Percentiles rank a stretch among this genome's conserved stretches.
Evolutionary conservation across 2,797 vertebrate species (phyloP).

Genomic region (Diglossa cyanea): DNA sequence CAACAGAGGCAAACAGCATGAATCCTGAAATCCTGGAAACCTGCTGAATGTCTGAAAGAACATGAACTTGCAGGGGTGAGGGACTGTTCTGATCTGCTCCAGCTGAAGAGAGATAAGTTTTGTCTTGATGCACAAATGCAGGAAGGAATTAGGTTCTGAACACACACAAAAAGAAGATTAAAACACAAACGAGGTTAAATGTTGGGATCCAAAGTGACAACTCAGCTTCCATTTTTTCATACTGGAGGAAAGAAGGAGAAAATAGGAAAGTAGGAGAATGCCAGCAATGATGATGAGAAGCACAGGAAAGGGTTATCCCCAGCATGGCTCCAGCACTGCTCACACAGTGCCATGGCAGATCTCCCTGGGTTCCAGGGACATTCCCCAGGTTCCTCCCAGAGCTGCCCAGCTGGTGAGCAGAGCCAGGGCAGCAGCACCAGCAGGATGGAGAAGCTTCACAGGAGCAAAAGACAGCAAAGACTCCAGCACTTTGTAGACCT

Average conservation of each 20-base stretch:
- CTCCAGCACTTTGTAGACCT: neutral
- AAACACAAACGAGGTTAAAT: accelerated
- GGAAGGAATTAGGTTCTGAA: neutral
- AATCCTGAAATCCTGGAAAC: neutral
- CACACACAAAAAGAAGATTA: neutral
- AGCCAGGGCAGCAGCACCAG: neutral
- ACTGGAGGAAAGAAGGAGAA: neutral
- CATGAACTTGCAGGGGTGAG: neutral
- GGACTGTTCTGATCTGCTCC: neutral
- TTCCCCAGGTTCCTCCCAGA: neutral
- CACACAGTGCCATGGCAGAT: neutral
- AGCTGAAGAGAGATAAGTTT: neutral
- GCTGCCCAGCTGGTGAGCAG: neutral
- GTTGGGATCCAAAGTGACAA: accelerated
- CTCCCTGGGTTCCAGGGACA: neutral
- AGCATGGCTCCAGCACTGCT: neutral
- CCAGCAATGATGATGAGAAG: neutral
- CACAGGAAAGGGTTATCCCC: neutral
- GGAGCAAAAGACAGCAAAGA: neutral
- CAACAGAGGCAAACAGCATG: neutral
- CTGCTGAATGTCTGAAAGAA: neutral
- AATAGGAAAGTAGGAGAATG: neutral
- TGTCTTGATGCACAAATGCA: neutral
- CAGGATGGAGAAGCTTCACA: accelerated
- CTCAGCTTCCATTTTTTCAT: accelerated